Percentiles rank a stretch among this genome's conserved stretches.
phyloP scores from a whole-genome alignment of 2,113 vertebrate genomes.

The Pandion haliaetus region DNA sequence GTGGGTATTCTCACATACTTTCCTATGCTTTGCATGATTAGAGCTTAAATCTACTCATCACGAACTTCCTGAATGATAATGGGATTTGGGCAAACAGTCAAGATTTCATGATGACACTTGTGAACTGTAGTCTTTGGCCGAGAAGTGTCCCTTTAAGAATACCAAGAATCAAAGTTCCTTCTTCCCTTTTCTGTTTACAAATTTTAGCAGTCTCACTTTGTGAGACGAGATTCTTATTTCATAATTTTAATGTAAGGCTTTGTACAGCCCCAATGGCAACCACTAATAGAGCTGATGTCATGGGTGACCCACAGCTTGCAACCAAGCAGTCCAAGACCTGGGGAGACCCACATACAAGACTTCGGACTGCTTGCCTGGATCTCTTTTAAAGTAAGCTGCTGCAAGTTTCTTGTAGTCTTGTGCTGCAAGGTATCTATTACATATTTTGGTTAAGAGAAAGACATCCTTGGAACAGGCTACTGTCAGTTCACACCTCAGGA shows the following conservation, averaged over 20 bases:
- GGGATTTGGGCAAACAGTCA: conserved; percentile 6
- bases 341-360: accelerated
- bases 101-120: neutral
- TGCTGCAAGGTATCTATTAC: neutral
- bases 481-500: neutral
- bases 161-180: neutral
- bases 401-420: neutral
- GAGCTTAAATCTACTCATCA: conserved; percentile 9
- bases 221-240: neutral
- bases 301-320: neutral
- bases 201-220: neutral
- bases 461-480: neutral
- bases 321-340: neutral
- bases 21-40: conserved; percentile 30
- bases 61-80: conserved; percentile 10
- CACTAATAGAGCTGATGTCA: neutral
- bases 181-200: neutral
- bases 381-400: neutral
- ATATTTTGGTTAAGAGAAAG: neutral
- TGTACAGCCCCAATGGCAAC: neutral
- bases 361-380: neutral
- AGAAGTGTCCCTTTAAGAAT: neutral
- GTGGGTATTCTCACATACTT: conserved; percentile 24
- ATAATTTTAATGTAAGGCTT: neutral
- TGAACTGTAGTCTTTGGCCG: neutral